Base-by-base conservation (phyloP, 2,888 invertebrate genomes). In the Schizotus pectinicornis region DNA sequence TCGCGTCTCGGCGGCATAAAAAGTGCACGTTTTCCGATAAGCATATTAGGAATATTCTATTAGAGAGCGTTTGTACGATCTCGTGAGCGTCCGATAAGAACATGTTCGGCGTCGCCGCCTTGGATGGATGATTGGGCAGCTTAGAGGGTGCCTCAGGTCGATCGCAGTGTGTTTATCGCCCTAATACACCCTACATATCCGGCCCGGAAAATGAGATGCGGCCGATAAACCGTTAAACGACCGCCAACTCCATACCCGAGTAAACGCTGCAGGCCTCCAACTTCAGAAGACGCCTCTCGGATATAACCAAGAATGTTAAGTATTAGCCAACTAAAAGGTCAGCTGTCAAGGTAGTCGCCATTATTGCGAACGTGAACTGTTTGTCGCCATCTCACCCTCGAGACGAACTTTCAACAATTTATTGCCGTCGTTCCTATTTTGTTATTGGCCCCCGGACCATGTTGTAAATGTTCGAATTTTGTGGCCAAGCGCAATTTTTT, bases 41-140 rank as follows among this genome's bases (percentile, higher is more conserved):
- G 59, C 59, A 56, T 62, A 59, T 59, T 59, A 62, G 55, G 55
- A 55, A 62, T 62, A 62, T 62, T 62, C 62, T 62, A 62, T 62
- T 62, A 62, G 53, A 33, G 42, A 43, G 59, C 49, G 50, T 45
- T 37, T 45, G 54, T 57, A 39, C 54, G 50, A 50, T 56, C 50
- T 54, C 53, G 39, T 61, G 58, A 58, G 54, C 38, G 47, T 41
- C 3, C 53, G 62, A 62, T 62, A 62, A 62, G 59, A 46, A 45
- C 47, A 58, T 56, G 52, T 58, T 61, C 55, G 56, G 47, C 52
- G 60, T 55, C 56, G 14, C 39, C 38, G 47, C 37, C 14, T 39
- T 51, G 51, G 62, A 52, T 62, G 43, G 62, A 59, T 62, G 58
- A 62, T 62, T 62, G 62, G 62, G 52, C 62, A 62, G 55, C 59